These are phyloP conservation scores for Drosophila subquinaria DNA, from an alignment of 2,888 invertebrate species.

Conservation along the genomic window DNA sequence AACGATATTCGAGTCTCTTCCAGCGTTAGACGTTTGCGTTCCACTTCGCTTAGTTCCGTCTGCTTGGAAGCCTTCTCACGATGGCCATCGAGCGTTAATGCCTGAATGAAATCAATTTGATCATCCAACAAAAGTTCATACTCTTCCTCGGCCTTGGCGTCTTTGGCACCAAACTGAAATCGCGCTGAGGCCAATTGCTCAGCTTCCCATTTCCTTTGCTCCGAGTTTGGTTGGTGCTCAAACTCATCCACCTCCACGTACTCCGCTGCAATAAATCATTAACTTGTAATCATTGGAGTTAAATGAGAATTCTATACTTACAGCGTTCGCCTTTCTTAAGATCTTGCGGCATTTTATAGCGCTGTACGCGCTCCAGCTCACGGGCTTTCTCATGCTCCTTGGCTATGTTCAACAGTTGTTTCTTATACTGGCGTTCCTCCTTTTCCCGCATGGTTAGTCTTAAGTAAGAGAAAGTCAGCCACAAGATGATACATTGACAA, in stretches of 20 bases:
- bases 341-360: conserved; percentile 98
- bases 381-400: conserved; percentile 98
- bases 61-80: conserved; percentile 86
- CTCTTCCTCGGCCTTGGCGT: conserved; percentile 90
- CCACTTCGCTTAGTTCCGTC: conserved; percentile 88
- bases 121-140: conserved; percentile 98
- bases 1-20: conserved; percentile 96
- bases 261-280: conserved; percentile 86
- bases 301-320: conserved; percentile 59
- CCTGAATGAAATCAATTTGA: conserved; percentile 99
- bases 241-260: conserved; percentile 94
- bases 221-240: conserved; percentile 93
- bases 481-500: no score
- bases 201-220: conserved; percentile 98
- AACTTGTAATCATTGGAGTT: neutral
- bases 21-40: conserved; percentile 92
- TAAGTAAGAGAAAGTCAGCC: neutral
- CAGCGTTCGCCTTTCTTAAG: conserved; percentile 90
- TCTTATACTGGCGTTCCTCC: conserved; percentile 94
- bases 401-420: conserved; percentile 94
- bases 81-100: conserved; percentile 92
- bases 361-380: conserved; percentile 95
- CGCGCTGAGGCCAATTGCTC: conserved; percentile 97
- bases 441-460: conserved; percentile 95
- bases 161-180: conserved; percentile 96